Percentiles rank a stretch among this genome's conserved stretches.
Evolutionary conservation across 2,113 vertebrate genomes (phyloP).

Genomic region (Sitta europaea): DNA sequence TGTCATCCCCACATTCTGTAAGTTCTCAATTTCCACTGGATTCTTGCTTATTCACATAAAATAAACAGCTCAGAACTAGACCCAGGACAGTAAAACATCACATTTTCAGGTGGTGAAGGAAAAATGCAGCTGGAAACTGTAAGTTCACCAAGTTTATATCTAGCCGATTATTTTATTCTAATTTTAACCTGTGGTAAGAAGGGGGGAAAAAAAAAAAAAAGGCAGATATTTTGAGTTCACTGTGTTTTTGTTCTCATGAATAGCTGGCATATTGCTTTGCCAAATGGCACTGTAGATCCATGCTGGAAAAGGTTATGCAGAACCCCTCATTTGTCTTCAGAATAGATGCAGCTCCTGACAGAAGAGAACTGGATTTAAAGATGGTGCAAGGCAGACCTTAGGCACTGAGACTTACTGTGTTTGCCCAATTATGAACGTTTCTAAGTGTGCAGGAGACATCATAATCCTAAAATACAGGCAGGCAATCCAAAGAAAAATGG

Average conservation of each 20-base stretch:
- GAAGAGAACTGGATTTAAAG: not conserved
- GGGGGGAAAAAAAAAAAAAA: not conserved
- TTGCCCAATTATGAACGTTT: not conserved
- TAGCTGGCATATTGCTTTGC: constrained; percentile 13
- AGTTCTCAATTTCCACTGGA: not conserved
- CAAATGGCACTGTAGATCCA: not conserved
- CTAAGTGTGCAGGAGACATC: not conserved
- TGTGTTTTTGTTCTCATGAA: constrained; percentile 19
- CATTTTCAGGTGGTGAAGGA: not conserved
- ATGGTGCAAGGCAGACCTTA: not conserved
- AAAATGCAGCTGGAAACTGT: constrained; percentile 28
- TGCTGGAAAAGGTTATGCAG: constrained; percentile 1
- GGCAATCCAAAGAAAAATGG: not conserved
- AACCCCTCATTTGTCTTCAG: constrained; percentile 29
- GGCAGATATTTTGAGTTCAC: constrained; percentile 35
- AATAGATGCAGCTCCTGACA: not conserved
- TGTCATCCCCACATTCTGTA: not conserved
- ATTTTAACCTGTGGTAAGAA: constrained; percentile 56
- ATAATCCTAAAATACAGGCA: not conserved
- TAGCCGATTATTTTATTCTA: constrained; percentile 49
- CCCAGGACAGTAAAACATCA: not conserved
- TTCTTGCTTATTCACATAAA: not conserved
- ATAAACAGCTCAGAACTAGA: not conserved
- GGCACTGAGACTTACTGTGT: not conserved
- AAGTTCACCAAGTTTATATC: constrained; percentile 48